A percentile compares a stretch with the other conserved stretches of the same genome.
Conservation (phyloP, 2,797 vertebrate species). For the Tolypeutes matacus region DNA sequence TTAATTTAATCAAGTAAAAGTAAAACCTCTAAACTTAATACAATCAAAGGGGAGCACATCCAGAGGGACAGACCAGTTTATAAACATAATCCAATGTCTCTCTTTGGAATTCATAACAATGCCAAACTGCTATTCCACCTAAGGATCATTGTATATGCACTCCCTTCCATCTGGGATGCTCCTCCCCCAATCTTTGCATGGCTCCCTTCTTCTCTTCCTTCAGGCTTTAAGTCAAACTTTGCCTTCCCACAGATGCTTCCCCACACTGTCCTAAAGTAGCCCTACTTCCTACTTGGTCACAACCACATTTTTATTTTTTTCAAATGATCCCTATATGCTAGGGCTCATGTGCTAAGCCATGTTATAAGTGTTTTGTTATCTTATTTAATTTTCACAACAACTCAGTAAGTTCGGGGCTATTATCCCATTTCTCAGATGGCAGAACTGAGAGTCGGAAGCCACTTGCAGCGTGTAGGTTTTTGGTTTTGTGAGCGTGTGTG, state of each 20-base stretch:
- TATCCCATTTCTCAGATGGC: neutral
- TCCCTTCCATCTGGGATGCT: neutral
- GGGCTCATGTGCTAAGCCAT: neutral
- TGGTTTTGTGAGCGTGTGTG: too few species aligned
- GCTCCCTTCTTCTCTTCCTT: neutral
- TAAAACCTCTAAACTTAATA: too few species aligned
- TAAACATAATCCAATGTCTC: too few species aligned
- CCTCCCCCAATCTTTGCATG: neutral
- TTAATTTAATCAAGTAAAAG: too few species aligned
- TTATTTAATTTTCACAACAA: neutral
- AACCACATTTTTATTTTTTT: neutral
- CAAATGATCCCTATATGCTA: neutral
- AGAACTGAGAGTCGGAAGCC: neutral
- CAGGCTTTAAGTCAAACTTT: neutral
- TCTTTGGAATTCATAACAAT: too few species aligned
- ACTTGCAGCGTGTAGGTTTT: neutral
- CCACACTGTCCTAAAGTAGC: neutral
- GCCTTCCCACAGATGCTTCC: neutral
- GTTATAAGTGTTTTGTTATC: neutral
- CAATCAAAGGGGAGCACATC: too few species aligned
- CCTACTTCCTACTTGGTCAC: neutral
- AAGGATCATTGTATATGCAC: neutral
- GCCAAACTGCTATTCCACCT: neutral
- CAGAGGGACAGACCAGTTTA: too few species aligned
- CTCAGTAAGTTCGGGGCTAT: neutral